Conservation (phyloP, 2,797 vertebrate genomes). For the Centropyge bicolor region DNA sequence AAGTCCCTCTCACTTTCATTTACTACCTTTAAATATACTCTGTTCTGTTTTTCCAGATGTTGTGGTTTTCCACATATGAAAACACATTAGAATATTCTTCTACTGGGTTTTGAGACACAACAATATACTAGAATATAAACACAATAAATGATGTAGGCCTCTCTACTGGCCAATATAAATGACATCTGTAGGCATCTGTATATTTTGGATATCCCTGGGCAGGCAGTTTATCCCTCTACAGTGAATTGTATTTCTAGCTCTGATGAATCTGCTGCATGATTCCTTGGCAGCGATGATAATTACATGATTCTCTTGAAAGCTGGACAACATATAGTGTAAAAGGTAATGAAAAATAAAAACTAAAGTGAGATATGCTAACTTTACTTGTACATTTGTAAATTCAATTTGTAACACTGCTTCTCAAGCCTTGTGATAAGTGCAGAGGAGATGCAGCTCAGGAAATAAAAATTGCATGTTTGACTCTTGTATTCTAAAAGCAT, state of each 20-base stretch:
- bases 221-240: conserved; percentile 25
- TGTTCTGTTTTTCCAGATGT: not conserved
- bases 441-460: not conserved
- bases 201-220: not conserved
- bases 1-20: not conserved
- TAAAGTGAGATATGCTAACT: not conserved
- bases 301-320: not conserved
- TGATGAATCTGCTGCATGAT: conserved; percentile 22
- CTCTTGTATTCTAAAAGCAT: conserved; percentile 5
- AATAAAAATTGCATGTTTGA: conserved; percentile 8
- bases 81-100: no score
- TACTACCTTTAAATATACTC: not conserved
- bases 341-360: not conserved
- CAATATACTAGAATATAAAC: no score
- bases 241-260: conserved; percentile 13
- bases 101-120: not conserved
- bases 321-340: not conserved
- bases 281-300: not conserved
- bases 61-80: no score
- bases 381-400: not conserved
- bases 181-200: conserved; percentile 11
- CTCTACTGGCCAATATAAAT: conserved; percentile 20
- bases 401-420: not conserved
- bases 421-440: not conserved
- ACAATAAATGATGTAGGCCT: not conserved